Conservation (phyloP, 2,113 vertebrate species). For the Phocoena phocoena region DNA sequence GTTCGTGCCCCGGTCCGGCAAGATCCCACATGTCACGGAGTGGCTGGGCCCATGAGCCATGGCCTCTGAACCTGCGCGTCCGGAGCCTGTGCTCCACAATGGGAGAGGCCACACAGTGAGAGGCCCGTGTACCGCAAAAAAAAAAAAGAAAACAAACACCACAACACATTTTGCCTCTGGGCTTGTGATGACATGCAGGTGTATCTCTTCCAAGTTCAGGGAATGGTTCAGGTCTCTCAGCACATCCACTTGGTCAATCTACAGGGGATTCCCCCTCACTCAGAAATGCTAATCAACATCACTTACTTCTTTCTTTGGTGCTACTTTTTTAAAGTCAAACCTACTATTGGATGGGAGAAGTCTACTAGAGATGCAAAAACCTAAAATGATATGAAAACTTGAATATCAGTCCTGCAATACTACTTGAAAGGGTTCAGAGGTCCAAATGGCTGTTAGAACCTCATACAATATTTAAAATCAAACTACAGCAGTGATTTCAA, state of each 20-base stretch:
- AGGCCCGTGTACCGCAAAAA: too few species aligned
- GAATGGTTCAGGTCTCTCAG: not conserved
- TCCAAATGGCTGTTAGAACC: not conserved
- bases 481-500: not conserved
- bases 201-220: not conserved
- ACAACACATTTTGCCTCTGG: not conserved
- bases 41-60: too few species aligned
- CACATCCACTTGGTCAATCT: not conserved
- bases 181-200: not conserved
- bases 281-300: accelerated
- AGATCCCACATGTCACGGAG: too few species aligned
- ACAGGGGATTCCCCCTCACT: not conserved
- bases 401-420: not conserved
- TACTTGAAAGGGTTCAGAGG: not conserved
- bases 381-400: not conserved
- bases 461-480: not conserved
- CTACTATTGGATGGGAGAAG: not conserved
- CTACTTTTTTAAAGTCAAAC: not conserved
- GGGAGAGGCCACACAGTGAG: too few species aligned
- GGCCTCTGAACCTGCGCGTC: too few species aligned
- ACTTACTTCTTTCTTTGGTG: not conserved
- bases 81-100: too few species aligned
- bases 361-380: not conserved
- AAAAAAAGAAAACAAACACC: not conserved
- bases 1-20: too few species aligned